Conservation (phyloP, 2,797 vertebrate genomes). For the Anguilla pacifica region DNA sequence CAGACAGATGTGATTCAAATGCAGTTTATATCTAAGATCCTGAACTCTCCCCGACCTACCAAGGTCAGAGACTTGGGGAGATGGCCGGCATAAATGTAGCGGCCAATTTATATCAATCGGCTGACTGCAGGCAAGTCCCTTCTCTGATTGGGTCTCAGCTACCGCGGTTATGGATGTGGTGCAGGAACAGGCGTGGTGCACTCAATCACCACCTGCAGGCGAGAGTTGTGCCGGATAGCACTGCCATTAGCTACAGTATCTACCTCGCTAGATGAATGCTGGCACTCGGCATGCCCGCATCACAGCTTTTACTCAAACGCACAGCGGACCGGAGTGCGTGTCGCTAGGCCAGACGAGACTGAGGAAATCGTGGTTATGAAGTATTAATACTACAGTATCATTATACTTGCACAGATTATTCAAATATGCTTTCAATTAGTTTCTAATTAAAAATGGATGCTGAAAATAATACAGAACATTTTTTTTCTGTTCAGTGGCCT, state of each 20-base stretch:
- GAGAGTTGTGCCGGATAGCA: too few species aligned
- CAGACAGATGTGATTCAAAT: not conserved
- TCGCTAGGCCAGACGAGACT: not conserved
- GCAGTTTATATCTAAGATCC: not conserved
- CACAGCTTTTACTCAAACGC: too few species aligned
- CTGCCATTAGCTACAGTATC: not conserved
- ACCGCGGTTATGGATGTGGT: not conserved
- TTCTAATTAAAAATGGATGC: not conserved
- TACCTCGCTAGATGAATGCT: not conserved
- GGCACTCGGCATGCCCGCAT: too few species aligned
- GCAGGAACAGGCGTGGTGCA: not conserved
- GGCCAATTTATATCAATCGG: slow-evolving; percentile 4
- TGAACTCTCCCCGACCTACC: slow-evolving; percentile 2
- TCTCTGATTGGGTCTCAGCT: not conserved
- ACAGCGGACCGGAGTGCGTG: too few species aligned
- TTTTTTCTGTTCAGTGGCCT: not conserved
- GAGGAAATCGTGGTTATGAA: not conserved
- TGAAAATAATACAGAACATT: not conserved
- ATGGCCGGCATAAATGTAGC: not conserved
- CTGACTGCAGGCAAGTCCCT: not conserved
- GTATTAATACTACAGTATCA: not conserved
- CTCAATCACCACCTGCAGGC: too few species aligned
- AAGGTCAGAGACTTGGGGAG: not conserved
- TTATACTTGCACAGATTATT: not conserved
- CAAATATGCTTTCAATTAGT: not conserved